These are phyloP conservation scores for Chlorodrepanis virens DNA, from an alignment of 2,113 vertebrate species.

Conservation along the genomic window DNA sequence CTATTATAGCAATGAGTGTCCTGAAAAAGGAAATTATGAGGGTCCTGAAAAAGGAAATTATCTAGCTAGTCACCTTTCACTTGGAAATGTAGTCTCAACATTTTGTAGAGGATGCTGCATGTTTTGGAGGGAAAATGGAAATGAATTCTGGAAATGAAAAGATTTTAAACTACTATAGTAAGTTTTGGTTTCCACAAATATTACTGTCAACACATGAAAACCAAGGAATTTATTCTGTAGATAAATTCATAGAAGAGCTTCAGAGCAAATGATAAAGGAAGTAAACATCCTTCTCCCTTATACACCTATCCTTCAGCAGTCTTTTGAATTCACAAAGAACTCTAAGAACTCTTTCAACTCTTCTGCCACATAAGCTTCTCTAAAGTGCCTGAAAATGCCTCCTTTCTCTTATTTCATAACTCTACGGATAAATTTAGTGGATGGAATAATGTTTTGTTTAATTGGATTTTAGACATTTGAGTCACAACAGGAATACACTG, in stretches of 20 bases:
- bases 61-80: neutral
- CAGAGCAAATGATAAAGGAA: neutral
- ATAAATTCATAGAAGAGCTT: neutral
- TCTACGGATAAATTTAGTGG: neutral
- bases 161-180: neutral
- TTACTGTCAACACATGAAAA: neutral
- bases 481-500: neutral
- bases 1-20: no score
- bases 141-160: neutral
- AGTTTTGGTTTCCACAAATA: neutral
- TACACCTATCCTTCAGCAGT: neutral
- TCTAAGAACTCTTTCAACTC: neutral
- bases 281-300: neutral
- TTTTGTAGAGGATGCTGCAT: neutral
- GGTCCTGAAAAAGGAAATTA: neutral
- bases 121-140: neutral
- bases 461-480: neutral
- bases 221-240: conserved; percentile 7
- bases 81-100: neutral
- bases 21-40: neutral
- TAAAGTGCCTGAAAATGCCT: neutral
- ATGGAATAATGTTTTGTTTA: neutral
- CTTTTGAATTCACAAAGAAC: neutral
- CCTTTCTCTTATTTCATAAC: neutral
- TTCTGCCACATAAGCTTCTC: neutral